These are phyloP conservation scores for Callipepla californica DNA, from an alignment of 2,113 vertebrate species.

Conservation along the genomic window DNA sequence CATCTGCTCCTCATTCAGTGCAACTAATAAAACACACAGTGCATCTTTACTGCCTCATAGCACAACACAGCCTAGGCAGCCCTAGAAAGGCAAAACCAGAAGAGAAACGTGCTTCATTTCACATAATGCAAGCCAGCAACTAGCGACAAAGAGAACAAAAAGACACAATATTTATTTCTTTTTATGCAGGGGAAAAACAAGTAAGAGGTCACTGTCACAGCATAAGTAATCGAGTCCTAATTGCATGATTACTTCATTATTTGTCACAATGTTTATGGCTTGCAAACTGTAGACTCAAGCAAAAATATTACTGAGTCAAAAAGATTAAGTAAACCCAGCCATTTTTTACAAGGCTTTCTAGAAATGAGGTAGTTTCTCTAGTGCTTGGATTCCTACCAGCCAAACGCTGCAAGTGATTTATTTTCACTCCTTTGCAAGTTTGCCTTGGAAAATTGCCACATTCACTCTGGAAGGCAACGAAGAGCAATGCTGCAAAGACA, in stretches of 20 bases:
- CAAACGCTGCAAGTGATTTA: background rate
- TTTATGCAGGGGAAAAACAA: background rate
- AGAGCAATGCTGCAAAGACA: background rate
- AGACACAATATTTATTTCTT: background rate
- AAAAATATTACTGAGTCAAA: background rate
- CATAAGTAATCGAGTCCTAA: slow-evolving; percentile 36
- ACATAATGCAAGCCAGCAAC: background rate
- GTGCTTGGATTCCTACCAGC: background rate
- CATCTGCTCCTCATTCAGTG: background rate
- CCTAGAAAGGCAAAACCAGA: background rate
- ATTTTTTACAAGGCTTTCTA: slow-evolving; percentile 17
- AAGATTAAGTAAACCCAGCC: background rate
- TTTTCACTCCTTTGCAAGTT: background rate
- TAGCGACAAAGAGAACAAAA: background rate
- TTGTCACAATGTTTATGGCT: slow-evolving; percentile 49
- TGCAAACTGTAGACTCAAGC: background rate
- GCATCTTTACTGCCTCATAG: background rate
- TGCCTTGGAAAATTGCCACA: slow-evolving; percentile 15
- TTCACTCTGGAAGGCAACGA: background rate
- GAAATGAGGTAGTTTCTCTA: background rate
- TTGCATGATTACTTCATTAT: slow-evolving; percentile 39
- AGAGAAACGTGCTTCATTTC: background rate
- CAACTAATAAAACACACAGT: background rate
- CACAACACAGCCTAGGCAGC: background rate
- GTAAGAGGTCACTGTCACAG: background rate